Evolutionary conservation across 2,888 invertebrate species (phyloP).

Genomic region (Cactoblastis cactorum): DNA sequence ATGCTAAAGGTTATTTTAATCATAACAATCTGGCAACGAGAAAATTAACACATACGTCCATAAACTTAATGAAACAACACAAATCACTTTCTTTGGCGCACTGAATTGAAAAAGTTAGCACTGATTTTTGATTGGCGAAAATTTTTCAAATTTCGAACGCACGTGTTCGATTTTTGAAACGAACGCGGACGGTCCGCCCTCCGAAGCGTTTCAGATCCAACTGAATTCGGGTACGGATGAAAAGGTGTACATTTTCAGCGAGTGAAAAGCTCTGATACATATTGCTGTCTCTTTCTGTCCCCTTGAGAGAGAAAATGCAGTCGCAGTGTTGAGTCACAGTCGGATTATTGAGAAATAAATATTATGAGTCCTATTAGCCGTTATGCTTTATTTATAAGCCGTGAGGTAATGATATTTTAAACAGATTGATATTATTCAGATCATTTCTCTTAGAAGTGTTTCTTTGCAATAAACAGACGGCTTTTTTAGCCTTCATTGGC

Average conservation of each 20-base stretch:
- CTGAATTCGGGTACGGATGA: slow-evolving; percentile 1
- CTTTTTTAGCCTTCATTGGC: no score
- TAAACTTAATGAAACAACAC: slow-evolving; percentile 13
- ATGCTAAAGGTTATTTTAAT: slow-evolving; percentile 21
- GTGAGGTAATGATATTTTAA: neutral
- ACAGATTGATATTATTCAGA: no score
- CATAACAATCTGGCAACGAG: slow-evolving; percentile 19
- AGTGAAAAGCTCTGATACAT: slow-evolving; percentile 1
- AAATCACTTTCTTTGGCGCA: slow-evolving; percentile 2
- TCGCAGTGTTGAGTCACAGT: slow-evolving; percentile 11
- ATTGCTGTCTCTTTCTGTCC: slow-evolving; percentile 5
- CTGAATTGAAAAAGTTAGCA: slow-evolving; percentile 14
- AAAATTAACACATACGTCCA: slow-evolving; percentile 16
- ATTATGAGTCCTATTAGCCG: slow-evolving; percentile 1
- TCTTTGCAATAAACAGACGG: no score
- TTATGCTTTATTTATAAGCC: neutral
- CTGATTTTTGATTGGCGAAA: neutral
- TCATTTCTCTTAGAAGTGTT: no score
- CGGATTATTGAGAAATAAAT: slow-evolving; percentile 11
- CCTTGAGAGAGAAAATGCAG: slow-evolving; percentile 14
- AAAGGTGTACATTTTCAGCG: slow-evolving; percentile 16
- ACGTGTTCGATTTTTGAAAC: slow-evolving; percentile 10
- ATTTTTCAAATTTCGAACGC: slow-evolving; percentile 14
- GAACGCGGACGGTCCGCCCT: neutral
- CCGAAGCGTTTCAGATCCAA: neutral